Percentiles rank a stretch among this genome's conserved stretches.
Conservation (phyloP, 2,797 vertebrate species). For the Enteromius unitaeniatus region DNA sequence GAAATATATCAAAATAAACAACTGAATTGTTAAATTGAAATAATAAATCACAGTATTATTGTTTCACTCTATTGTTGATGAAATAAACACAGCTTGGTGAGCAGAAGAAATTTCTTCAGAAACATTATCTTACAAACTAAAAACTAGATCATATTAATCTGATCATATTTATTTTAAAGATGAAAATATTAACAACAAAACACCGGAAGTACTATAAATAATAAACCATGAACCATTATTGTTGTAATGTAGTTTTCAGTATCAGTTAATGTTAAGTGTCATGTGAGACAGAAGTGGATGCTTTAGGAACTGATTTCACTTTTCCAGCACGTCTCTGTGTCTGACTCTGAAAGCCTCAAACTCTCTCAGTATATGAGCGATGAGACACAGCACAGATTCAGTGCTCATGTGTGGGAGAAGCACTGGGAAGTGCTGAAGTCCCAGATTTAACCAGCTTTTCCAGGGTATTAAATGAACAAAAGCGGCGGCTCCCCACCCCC, state of each 20-base stretch:
- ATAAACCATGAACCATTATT: background rate
- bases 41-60: background rate
- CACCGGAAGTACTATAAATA: background rate
- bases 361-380: background rate
- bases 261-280: background rate
- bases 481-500: conserved; percentile 68
- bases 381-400: background rate
- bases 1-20: background rate
- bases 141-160: background rate
- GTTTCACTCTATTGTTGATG: background rate
- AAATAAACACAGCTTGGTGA: background rate
- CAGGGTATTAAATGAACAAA: conserved; percentile 79
- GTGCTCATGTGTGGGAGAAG: conserved; percentile 57
- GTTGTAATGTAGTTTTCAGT: background rate
- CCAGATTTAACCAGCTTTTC: conserved; percentile 79
- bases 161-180: background rate
- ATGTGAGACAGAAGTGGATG: background rate
- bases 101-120: background rate
- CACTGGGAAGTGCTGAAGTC: conserved; percentile 39
- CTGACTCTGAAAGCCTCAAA: background rate
- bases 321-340: background rate
- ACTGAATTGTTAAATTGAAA: background rate
- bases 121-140: background rate
- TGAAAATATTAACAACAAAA: background rate
- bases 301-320: background rate